Conservation (phyloP, 35 echinoderm and acorn worm species). For the Patiria miniata region DNA sequence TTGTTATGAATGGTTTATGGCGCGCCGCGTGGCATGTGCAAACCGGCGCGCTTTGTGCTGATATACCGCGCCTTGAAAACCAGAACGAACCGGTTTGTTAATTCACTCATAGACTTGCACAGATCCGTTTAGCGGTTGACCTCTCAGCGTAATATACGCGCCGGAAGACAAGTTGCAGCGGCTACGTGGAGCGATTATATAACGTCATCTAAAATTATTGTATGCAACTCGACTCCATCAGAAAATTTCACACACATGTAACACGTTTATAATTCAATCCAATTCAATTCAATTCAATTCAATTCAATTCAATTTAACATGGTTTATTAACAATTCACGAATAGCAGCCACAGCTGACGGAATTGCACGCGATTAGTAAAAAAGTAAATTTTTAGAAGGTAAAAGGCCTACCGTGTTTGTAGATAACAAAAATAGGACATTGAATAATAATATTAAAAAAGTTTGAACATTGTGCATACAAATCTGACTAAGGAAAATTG, state of each 20-base stretch:
- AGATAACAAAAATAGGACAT: neutral
- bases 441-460: neutral
- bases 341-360: neutral
- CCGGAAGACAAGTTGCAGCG: too few species aligned
- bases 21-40: neutral
- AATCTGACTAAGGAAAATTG: too few species aligned
- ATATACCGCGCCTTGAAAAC: constrained; percentile 10
- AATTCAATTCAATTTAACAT: too few species aligned
- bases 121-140: neutral
- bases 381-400: too few species aligned
- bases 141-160: too few species aligned
- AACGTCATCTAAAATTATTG: too few species aligned
- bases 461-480: too few species aligned
- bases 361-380: neutral
- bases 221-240: neutral
- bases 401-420: neutral
- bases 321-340: too few species aligned
- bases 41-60: neutral
- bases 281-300: neutral
- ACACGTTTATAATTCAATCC: neutral
- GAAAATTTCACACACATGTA: neutral
- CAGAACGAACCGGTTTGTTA: neutral
- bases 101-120: neutral
- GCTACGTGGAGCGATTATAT: too few species aligned
- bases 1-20: constrained; percentile 5